phyloP scores from a whole-genome alignment of 2,797 vertebrate species.

The Mareca strepera region DNA sequence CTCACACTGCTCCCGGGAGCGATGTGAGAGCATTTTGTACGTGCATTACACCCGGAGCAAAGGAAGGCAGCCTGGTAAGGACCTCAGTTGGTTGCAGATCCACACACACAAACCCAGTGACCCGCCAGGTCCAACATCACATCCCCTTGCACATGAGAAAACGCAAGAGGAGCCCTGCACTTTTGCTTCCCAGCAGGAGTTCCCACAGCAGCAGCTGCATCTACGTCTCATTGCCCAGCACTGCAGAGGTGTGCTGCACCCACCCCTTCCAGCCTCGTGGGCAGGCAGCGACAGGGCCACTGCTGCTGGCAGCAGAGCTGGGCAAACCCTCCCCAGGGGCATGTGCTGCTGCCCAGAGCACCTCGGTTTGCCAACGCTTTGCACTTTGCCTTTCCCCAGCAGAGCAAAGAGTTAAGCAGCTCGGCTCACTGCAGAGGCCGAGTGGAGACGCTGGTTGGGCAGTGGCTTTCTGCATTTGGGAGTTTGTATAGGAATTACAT shows the following conservation, averaged over 20 bases:
- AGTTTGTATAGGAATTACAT: slow-evolving; percentile 31
- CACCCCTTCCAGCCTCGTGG: not conserved
- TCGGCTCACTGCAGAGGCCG: not conserved
- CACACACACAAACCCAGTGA: not conserved
- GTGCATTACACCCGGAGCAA: not conserved
- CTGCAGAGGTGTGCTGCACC: accelerated
- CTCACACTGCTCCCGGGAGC: not conserved
- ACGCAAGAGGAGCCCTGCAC: not conserved
- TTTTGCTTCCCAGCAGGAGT: not conserved
- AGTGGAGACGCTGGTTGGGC: not conserved
- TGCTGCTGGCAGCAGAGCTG: not conserved
- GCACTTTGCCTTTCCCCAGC: not conserved
- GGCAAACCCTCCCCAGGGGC: not conserved
- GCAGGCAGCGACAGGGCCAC: not conserved
- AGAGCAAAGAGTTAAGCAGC: not conserved
- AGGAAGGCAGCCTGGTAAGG: not conserved
- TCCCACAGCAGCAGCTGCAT: not conserved
- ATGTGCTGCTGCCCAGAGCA: not conserved
- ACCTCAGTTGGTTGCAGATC: not conserved
- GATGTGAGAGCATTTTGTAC: not conserved
- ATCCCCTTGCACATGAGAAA: not conserved
- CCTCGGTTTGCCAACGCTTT: not conserved
- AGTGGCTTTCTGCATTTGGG: not conserved
- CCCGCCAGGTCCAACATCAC: accelerated
- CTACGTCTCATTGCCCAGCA: not conserved